These are phyloP conservation scores for Horisme vitalbata DNA, from an alignment of 2,888 invertebrate genomes.

Conservation along the genomic window DNA sequence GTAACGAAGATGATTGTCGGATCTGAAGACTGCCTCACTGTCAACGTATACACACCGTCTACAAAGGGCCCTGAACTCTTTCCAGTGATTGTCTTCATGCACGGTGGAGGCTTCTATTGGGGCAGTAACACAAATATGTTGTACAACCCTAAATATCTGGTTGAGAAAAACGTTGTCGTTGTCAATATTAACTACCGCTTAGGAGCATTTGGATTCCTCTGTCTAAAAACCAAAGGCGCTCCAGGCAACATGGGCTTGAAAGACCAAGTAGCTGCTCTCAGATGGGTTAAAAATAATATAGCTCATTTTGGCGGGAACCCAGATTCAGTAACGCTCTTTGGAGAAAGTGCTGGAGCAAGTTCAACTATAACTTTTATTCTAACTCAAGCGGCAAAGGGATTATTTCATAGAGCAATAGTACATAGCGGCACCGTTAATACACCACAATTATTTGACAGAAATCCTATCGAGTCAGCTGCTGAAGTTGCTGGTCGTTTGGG, in stretches of 20 bases:
- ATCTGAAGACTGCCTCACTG: too few relatives aligned
- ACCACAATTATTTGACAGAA: slow-evolving; percentile 36
- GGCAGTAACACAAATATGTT: slow-evolving; percentile 41
- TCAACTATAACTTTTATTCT: slow-evolving; percentile 35
- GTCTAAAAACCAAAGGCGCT: slow-evolving; percentile 41
- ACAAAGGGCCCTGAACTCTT: neutral
- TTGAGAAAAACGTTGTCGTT: slow-evolving; percentile 42
- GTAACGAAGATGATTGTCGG: too few relatives aligned
- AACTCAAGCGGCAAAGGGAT: slow-evolving; percentile 41
- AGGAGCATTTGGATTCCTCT: slow-evolving; percentile 46
- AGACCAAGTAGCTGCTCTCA: slow-evolving; percentile 46
- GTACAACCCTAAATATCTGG: slow-evolving; percentile 46
- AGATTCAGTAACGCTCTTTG: slow-evolving; percentile 36
- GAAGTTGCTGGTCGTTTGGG: slow-evolving; percentile 37
- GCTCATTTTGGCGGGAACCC: slow-evolving; percentile 46
- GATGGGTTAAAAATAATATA: slow-evolving; percentile 52
- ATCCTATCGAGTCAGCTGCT: slow-evolving; percentile 37
- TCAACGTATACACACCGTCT: slow-evolving; percentile 6
- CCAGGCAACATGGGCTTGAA: slow-evolving; percentile 49
- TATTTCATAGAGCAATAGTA: slow-evolving; percentile 49
- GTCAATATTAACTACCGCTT: slow-evolving; percentile 48
- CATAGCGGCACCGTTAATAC: slow-evolving; percentile 47
- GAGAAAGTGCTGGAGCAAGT: slow-evolving; percentile 10
- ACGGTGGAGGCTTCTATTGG: slow-evolving; percentile 42
- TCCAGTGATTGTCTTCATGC: slow-evolving; percentile 34